Evolutionary conservation across 1,140 invertebrate species (phyloP).

Genomic region (Pantala flavescens): DNA sequence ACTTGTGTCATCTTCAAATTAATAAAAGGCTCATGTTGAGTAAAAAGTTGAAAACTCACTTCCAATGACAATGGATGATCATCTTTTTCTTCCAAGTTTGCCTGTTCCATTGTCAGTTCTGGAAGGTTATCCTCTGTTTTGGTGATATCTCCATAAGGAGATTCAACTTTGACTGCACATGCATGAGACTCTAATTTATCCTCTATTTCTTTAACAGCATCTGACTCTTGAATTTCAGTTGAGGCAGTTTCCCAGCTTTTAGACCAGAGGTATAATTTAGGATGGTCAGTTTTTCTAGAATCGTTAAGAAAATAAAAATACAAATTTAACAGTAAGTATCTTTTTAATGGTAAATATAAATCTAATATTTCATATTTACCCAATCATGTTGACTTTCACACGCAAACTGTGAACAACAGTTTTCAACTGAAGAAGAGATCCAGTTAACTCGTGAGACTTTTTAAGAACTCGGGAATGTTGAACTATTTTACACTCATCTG

Average conservation of each 20-base stretch:
- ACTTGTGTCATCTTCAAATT: no score
- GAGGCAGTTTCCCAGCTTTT: slow-evolving; percentile 59
- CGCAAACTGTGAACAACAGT: slow-evolving; percentile 57
- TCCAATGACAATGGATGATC: background rate
- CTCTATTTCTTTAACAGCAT: background rate
- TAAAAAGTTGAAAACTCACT: background rate
- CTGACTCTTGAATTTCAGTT: background rate
- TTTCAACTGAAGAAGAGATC: slow-evolving; percentile 52
- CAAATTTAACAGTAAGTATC: slow-evolving; percentile 13
- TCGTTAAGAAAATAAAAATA: slow-evolving; percentile 40
- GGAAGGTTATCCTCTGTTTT: slow-evolving; percentile 5
- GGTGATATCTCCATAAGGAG: background rate
- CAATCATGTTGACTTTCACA: slow-evolving; percentile 66
- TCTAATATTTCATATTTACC: slow-evolving; percentile 40
- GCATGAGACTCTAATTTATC: background rate
- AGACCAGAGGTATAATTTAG: slow-evolving; percentile 59
- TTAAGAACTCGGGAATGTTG: slow-evolving; percentile 44
- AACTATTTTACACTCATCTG: slow-evolving; percentile 33
- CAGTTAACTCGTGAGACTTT: slow-evolving; percentile 59
- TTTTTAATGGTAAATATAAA: slow-evolving; percentile 20
- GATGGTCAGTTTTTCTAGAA: slow-evolving; percentile 23
- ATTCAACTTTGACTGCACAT: background rate
- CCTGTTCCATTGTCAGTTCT: background rate
- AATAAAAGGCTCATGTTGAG: no score
- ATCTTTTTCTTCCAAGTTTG: background rate